Evolutionary conservation across 1,140 invertebrate species (phyloP).

Genomic region (Cryptotermes secundus): DNA sequence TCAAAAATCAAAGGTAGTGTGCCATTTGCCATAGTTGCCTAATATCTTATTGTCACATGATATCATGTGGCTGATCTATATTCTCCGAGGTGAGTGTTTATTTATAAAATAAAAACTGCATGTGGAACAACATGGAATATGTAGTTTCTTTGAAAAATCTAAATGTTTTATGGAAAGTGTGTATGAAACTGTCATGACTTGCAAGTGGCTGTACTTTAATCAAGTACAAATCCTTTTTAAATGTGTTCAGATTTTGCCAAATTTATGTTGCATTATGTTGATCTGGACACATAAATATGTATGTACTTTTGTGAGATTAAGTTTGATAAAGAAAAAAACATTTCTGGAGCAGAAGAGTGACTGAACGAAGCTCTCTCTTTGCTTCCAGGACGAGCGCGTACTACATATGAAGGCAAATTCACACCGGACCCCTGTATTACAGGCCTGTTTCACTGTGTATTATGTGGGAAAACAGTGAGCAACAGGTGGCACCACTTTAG

Average conservation of each 20-base stretch:
- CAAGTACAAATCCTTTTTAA: neutral
- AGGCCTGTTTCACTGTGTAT: conserved; percentile 48
- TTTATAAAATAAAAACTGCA: neutral
- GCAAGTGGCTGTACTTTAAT: neutral
- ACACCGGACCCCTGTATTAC: conserved; percentile 37
- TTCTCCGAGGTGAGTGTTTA: neutral
- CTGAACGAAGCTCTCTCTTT: conserved; percentile 10
- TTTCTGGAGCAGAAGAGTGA: neutral
- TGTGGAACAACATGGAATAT: neutral
- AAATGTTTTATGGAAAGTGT: neutral
- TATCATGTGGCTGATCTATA: neutral
- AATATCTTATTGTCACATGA: neutral
- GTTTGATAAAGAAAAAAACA: neutral
- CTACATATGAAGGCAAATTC: conserved; percentile 5
- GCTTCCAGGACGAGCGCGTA: conserved; percentile 1
- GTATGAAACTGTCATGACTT: no score
- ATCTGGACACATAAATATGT: no score
- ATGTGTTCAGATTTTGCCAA: neutral
- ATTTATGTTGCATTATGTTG: neutral
- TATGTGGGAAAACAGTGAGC: conserved; percentile 69
- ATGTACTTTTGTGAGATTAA: neutral
- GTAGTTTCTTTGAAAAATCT: neutral
- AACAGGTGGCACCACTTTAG: conserved; percentile 72
- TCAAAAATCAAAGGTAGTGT: neutral
- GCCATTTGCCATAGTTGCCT: neutral